Evolutionary conservation across 1,140 invertebrate genomes (phyloP), one percentile per base, ranked within the genome.

Genomic region (Platyura marginata): DNA sequence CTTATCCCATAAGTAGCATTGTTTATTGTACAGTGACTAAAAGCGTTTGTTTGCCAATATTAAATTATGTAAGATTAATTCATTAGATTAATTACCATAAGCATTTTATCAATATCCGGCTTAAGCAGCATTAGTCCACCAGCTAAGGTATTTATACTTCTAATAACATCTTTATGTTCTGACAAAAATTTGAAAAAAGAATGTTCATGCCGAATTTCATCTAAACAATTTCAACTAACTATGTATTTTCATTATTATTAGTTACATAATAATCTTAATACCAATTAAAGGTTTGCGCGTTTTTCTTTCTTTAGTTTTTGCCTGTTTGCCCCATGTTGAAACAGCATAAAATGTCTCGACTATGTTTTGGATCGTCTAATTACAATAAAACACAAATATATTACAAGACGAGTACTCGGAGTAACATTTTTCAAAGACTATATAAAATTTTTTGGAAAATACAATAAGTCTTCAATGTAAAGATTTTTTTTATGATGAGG

Each of bases 111-210:
- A 34, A 88, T 60, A 25, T n/a, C n/a, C n/a, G n/a, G n/a, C n/a
- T n/a, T n/a, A n/a, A n/a, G n/a, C n/a, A n/a, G n/a, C n/a, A n/a
- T n/a, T n/a, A n/a, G n/a, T n/a, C n/a, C n/a, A n/a, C n/a, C n/a
- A n/a, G n/a, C n/a, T n/a, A n/a, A n/a, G n/a, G 77, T 72, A 59
- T 81, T 77, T 21, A 74, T 69, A 15, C 72, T 66, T 39, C 81
- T 68, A 2, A 80, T 68, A 43, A 85, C 71, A 53, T 86, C 82
- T 53, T 85, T 87, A 51, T 87, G 81, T 49, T 88, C 82, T 2
- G 71, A 71, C 5, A 89, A 74, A 44, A 63, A 69, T 51, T 79
- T 72, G 54, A 73, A 83, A 55, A 81, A 86, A 51, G 71, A 81
- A 49, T 69, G 40, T 36, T 56, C 54, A 42, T 60, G 49, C 25